Conservation (phyloP, 2,888 invertebrate genomes). For the Drosophila histrio region DNA sequence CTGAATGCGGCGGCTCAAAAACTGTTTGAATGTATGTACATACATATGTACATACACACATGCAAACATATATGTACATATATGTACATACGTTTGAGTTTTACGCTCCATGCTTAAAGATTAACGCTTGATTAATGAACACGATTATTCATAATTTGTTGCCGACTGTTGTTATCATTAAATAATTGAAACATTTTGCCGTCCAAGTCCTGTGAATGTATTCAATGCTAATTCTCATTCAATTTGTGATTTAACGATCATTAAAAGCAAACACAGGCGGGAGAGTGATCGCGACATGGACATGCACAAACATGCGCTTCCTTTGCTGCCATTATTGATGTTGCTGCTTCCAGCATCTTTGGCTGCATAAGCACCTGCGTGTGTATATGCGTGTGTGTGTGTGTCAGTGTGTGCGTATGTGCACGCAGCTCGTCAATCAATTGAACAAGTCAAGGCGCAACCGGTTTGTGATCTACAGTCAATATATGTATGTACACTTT, state of each 20-base stretch:
- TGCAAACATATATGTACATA: not conserved
- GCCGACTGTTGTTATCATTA: constrained; percentile 29
- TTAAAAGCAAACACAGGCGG: constrained; percentile 46
- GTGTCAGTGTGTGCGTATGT: constrained; percentile 64
- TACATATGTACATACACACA: not conserved
- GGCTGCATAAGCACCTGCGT: constrained; percentile 14
- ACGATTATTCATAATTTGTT: constrained; percentile 74
- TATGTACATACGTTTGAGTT: constrained; percentile 6
- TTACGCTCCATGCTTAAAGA: constrained; percentile 56
- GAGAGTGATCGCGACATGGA: constrained; percentile 57
- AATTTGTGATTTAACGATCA: constrained; percentile 72
- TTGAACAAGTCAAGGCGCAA: constrained; percentile 57
- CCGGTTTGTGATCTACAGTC: constrained; percentile 72
- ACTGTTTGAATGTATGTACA: not conserved
- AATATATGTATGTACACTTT: not conserved
- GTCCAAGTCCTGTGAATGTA: constrained; percentile 19
- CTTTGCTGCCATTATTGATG: constrained; percentile 71
- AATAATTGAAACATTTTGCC: constrained; percentile 71
- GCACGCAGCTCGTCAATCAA: constrained; percentile 79
- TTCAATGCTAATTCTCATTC: constrained; percentile 68
- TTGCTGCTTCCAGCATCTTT: constrained; percentile 14
- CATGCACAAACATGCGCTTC: constrained; percentile 77
- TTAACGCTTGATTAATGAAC: constrained; percentile 76
- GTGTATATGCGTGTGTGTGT: constrained; percentile 45
- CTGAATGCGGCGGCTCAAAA: constrained; percentile 19